Conservation (phyloP, 1,140 invertebrate species). For the Drosophila littoralis region DNA sequence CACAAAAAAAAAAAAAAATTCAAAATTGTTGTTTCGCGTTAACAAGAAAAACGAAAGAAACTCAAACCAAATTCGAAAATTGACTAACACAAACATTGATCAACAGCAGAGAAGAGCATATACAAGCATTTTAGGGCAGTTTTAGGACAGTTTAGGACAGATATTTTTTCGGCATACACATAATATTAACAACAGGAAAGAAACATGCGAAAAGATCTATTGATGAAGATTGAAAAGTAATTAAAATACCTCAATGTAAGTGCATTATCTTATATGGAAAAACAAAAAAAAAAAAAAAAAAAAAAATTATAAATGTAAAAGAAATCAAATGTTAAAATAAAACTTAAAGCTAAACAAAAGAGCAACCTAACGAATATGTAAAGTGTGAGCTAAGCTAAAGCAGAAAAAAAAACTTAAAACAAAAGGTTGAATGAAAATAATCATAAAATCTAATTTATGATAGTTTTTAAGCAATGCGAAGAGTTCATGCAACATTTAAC, state of each 20-base stretch:
- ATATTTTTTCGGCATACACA: constrained; percentile 42
- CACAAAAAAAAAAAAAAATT: constrained; percentile 28
- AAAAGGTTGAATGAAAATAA: constrained; percentile 21
- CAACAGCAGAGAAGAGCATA: constrained; percentile 19
- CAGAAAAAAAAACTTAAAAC: constrained; percentile 20
- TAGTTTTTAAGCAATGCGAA: constrained; percentile 39
- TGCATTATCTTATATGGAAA: constrained; percentile 79
- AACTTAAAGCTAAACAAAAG: constrained; percentile 22
- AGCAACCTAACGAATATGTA: constrained; percentile 32
- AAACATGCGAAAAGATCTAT: constrained; percentile 42
- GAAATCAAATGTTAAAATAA: constrained; percentile 24
- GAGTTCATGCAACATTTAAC: constrained; percentile 8
- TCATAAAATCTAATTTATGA: constrained; percentile 41
- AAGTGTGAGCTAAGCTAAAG: constrained; percentile 40
- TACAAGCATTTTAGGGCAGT: constrained; percentile 6
- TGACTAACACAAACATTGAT: constrained; percentile 21
- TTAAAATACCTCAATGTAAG: constrained; percentile 83
- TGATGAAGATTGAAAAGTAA: constrained; percentile 82
- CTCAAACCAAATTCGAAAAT: constrained; percentile 40
- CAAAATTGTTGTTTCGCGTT: constrained; percentile 38
- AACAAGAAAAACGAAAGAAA: constrained; percentile 39
- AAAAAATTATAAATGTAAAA: constrained; percentile 46
- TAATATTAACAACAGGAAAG: constrained; percentile 48
- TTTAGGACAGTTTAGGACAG: constrained; percentile 29
- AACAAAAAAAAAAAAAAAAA: constrained; percentile 31